phyloP scores from a whole-genome alignment of 2,888 invertebrate genomes.

The Lymantria dispar region DNA sequence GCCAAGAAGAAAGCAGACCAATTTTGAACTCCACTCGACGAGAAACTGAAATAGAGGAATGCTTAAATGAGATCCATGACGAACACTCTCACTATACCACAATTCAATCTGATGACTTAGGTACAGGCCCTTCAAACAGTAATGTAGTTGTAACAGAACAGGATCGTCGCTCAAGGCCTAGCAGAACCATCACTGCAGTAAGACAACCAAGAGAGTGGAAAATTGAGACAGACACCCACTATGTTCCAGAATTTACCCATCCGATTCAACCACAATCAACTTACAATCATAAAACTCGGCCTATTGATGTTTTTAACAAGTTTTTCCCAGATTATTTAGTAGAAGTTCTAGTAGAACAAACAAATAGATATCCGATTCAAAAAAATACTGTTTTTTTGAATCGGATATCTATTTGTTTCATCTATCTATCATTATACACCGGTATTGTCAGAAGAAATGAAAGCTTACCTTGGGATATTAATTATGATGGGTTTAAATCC shows the following conservation, averaged over 20 bases:
- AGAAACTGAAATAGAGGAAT: slow-evolving; percentile 21
- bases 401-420: too few relatives aligned
- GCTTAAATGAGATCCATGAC: slow-evolving; percentile 11
- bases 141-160: slow-evolving; percentile 10
- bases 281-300: slow-evolving; percentile 22
- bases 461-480: slow-evolving; percentile 20
- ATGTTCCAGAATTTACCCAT: slow-evolving; percentile 19
- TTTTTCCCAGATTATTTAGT: slow-evolving; percentile 25
- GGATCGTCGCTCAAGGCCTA: slow-evolving; percentile 13
- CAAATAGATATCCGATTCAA: slow-evolving; percentile 24
- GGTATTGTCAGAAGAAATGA: slow-evolving; percentile 16
- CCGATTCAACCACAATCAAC: slow-evolving; percentile 13
- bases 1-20: neutral
- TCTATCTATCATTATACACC: slow-evolving; percentile 10
- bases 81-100: slow-evolving; percentile 3
- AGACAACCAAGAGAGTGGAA: slow-evolving; percentile 18
- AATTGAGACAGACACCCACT: slow-evolving; percentile 18
- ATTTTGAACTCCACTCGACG: slow-evolving; percentile 2
- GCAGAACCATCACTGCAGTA: slow-evolving; percentile 14
- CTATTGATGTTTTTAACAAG: slow-evolving; percentile 15
- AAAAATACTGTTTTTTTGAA: slow-evolving; percentile 14
- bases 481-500: slow-evolving; percentile 32
- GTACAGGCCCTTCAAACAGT: slow-evolving; percentile 9
- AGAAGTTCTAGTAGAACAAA: slow-evolving; percentile 21
- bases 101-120: slow-evolving; percentile 9